Conservation (phyloP, 2,888 invertebrate genomes). For the Chloroclystis v-ata region DNA sequence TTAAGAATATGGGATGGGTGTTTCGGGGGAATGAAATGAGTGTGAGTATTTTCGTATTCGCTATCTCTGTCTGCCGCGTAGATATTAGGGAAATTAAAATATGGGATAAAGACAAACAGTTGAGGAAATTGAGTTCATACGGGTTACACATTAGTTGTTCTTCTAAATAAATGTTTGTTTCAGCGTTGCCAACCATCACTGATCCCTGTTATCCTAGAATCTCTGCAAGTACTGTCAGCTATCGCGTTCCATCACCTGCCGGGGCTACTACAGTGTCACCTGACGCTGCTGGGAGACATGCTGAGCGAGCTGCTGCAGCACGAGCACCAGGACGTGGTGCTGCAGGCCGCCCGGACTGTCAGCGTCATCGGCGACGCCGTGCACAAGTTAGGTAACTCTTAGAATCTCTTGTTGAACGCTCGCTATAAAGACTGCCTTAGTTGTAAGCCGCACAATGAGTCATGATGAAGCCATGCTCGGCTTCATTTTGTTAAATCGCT, state of each 20-base stretch:
- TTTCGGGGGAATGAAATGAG: constrained; percentile 49
- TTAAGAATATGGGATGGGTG: constrained; percentile 74
- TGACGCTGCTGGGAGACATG: constrained; percentile 79
- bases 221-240: constrained; percentile 84
- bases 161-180: too few species aligned
- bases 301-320: constrained; percentile 79
- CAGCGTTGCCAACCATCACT: constrained; percentile 64
- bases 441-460: too few species aligned
- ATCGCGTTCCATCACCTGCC: constrained; percentile 80
- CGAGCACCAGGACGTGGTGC: constrained; percentile 81
- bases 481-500: too few species aligned
- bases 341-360: constrained; percentile 84
- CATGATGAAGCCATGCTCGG: too few species aligned
- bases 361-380: constrained; percentile 84
- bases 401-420: too few species aligned
- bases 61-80: too few species aligned
- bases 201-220: constrained; percentile 86
- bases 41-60: too few species aligned
- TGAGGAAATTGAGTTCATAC: too few species aligned
- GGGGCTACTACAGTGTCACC: constrained; percentile 74
- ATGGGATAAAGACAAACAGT: too few species aligned
- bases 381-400: constrained; percentile 62
- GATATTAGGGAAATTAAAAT: too few species aligned
- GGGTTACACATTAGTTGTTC: too few species aligned
- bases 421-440: too few species aligned